Base-by-base conservation (phyloP, 2,888 invertebrate species). In the Rotaria macrura region DNA sequence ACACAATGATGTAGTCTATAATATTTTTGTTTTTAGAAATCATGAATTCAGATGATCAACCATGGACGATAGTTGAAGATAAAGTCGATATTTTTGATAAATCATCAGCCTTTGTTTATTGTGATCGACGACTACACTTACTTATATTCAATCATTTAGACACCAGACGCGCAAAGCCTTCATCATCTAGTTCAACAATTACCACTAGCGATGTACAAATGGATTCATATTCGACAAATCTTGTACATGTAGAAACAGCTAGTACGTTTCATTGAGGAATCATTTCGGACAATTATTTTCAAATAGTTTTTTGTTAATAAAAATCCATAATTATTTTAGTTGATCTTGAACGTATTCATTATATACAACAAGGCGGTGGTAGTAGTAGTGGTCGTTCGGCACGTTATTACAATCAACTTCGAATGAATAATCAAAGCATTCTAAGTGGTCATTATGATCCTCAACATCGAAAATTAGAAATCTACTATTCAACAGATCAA, bases 321-420 rank as follows among this genome's bases (percentile, higher is more conserved):
- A 34, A 1, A 49, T 49, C 17, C 1, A 17, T 49, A 49, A 12
- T 49, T 5, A 34, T 29, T 43, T 79, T 79, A 79, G 79, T 79
- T n/a, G 25, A 79, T 43, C 40, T 79, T 10, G 79, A 79, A 43
- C 79, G 79, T n/a, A 79, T 79, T 79, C 40, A 79, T n/a, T 79
- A 79, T 79, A 79, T 79, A 20, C 79, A 79, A 79, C 43, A 43
- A 25, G 40, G 14, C 43, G 43, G 5, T 79, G 12, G 79, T 14
- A 40, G 23, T 10, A n/a, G 3, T 65, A 20, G 1, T 25, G 2
- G 25, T n/a, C 79, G 79, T 40, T 79, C 79, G 43, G 43, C 79
- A 6, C 25, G 43, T 17, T 5, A 29, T 34, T 65, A 10, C 14
- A 29, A 65, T 65, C 14, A 29, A 34, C 14, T 29, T 65, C 52